Base-by-base conservation (phyloP, 2,797 vertebrate genomes). In the Lateolabrax maculatus region DNA sequence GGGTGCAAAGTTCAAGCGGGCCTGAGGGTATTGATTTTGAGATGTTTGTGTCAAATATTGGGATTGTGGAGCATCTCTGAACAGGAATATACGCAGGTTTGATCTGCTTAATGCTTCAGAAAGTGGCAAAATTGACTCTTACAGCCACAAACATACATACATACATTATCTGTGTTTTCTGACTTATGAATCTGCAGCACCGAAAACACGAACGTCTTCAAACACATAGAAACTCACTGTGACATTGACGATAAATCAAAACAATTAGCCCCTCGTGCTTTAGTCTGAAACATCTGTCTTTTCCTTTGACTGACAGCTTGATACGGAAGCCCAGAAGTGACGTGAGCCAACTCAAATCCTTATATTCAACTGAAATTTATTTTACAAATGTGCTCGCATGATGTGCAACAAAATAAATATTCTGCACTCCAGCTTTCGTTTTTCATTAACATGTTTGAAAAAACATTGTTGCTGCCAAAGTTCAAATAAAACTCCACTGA, bases 1-100 rank as follows among this genome's bases (percentile, higher is more conserved):
- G 71, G 49, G 80, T 69, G 69, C 31, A 68, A 75, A 86, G 82
- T 71, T 81, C 62, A 75, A 77, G 63, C 43, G 37, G 52, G 73
- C 71, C 81, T 52, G 36, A 55, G 74, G 77, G 31, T 74, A 91
- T 87, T 68, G 90, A 90, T 89, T 88, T 49, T 27, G 9, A 55
- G 61, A 66, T 75, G 43, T 79, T 74, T 67, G 57, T 49, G 57
- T 65, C 72, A 84, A 44, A 80, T 52, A 73, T 53, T 57, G 49
- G 31, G 62, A 57, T 62, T 46, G 49, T 19, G 37, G 63, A 79
- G 68, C 66, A 25, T 82, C 81, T 81, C 80, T 23, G 74, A 81
- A 83, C 79, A 65, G 66, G 81, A 64, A 83, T 12, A n/a, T 63
- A 23, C 44, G 52, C 44, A 13, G 48, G 65, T 75, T 46, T 76